These are phyloP conservation scores for Enteromius paludinosus DNA, from an alignment of 2,797 vertebrate genomes.

Conservation along the genomic window DNA sequence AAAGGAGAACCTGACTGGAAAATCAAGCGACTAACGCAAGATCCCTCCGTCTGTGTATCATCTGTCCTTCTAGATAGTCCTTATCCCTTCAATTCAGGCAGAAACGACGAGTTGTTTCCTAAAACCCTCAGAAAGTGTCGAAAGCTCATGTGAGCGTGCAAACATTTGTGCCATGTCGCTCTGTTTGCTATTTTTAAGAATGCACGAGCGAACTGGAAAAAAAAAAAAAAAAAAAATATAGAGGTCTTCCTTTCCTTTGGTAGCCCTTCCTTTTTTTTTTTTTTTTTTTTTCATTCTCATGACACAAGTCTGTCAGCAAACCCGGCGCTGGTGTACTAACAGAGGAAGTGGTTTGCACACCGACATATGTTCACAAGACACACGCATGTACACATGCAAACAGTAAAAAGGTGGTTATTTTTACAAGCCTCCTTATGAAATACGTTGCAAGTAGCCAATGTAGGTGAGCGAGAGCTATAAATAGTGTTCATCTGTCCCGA, in stretches of 20 bases:
- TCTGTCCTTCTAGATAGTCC: conserved; percentile 47
- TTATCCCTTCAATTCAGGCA: conserved; percentile 39
- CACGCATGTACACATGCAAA: conserved; percentile 1
- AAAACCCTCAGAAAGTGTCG: conserved; percentile 35
- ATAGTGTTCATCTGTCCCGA: conserved; percentile 29
- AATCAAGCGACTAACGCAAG: conserved; percentile 56
- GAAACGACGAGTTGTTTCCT: conserved; percentile 1
- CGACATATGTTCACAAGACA: conserved; percentile 44
- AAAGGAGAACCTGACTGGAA: conserved; percentile 62
- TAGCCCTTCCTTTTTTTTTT: conserved; percentile 70
- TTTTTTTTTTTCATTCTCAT: conserved; percentile 61
- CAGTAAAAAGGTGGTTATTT: conserved; percentile 42
- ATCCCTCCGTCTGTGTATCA: conserved; percentile 41
- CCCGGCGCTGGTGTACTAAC: conserved; percentile 61
- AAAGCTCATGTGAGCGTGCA: conserved; percentile 43
- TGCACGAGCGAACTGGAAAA: conserved; percentile 65
- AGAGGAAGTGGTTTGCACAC: conserved; percentile 70
- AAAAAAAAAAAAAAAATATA: conserved; percentile 56
- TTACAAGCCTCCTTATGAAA: conserved; percentile 51
- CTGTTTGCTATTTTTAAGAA: conserved; percentile 67
- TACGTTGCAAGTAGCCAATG: conserved; percentile 37
- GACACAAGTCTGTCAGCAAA: conserved; percentile 65
- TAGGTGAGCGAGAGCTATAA: conserved; percentile 46
- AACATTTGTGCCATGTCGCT: conserved; percentile 48
- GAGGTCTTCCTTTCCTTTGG: conserved; percentile 69